phyloP scores from a whole-genome alignment of 2,888 invertebrate genomes.

The Digitonthophagus gazella region DNA sequence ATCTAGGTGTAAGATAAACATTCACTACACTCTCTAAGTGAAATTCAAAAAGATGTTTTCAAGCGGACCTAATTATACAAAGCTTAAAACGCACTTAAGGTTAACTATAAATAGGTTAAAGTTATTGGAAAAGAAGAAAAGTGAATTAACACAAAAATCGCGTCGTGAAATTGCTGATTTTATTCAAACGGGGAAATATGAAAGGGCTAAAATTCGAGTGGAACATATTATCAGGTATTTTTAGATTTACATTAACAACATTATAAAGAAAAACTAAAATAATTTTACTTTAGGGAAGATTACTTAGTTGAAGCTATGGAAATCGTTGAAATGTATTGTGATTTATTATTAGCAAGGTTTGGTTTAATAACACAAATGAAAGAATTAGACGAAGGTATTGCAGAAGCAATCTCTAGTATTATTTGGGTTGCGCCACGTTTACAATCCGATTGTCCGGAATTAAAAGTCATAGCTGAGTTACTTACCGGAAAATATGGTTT shows the following conservation, averaged over 20 bases:
- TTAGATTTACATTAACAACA: constrained; percentile 2
- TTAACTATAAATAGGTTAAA: constrained; percentile 92
- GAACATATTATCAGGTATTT: constrained; percentile 89
- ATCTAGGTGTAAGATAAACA: neutral
- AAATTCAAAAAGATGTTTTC: constrained; percentile 70
- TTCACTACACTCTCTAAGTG: neutral
- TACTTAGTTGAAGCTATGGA: constrained; percentile 99
- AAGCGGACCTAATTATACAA: constrained; percentile 88
- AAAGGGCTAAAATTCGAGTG: constrained; percentile 93
- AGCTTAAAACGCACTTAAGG: constrained; percentile 93
- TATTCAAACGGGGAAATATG: constrained; percentile 78
- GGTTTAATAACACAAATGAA: constrained; percentile 97
- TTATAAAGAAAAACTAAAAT: neutral
- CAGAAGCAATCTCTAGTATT: constrained; percentile 93
- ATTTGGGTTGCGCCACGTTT: constrained; percentile 96
- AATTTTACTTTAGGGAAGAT: constrained; percentile 72
- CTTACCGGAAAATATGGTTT: constrained; percentile 91
- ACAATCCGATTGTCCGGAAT: constrained; percentile 77
- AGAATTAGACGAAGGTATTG: constrained; percentile 90
- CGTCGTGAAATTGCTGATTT: constrained; percentile 98
- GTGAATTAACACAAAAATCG: constrained; percentile 93
- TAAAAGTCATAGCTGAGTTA: constrained; percentile 83
- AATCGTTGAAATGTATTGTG: constrained; percentile 98
- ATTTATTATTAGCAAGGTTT: constrained; percentile 91
- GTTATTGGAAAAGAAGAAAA: constrained; percentile 94